These are phyloP conservation scores for Drosophila borborema DNA, from an alignment of 2,888 invertebrate genomes.

Conservation along the genomic window DNA sequence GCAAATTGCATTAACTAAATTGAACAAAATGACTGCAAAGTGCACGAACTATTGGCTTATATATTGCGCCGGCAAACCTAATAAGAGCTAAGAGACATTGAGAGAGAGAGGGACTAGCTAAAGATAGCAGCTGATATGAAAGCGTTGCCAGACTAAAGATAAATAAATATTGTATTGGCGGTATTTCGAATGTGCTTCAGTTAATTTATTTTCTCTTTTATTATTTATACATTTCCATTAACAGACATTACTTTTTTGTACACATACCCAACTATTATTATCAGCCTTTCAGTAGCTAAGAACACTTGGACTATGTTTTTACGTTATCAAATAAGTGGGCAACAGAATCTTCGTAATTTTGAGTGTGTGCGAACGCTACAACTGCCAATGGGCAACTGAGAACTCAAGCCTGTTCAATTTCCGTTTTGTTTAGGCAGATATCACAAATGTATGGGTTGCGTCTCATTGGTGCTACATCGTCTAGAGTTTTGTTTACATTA, in stretches of 20 bases:
- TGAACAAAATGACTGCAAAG: constrained; percentile 49
- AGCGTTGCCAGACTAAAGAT: constrained; percentile 56
- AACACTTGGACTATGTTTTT: background rate
- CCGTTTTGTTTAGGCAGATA: constrained; percentile 70
- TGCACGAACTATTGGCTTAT: constrained; percentile 38
- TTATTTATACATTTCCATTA: constrained; percentile 8
- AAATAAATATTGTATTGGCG: constrained; percentile 36
- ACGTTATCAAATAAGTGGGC: constrained; percentile 49
- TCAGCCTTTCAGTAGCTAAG: constrained; percentile 3
- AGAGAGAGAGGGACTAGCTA: constrained; percentile 1
- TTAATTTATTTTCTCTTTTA: background rate
- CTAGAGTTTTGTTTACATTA: constrained; percentile 50
- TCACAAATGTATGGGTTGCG: constrained; percentile 30
- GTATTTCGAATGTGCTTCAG: constrained; percentile 17
- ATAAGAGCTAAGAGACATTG: background rate
- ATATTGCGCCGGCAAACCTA: constrained; percentile 53
- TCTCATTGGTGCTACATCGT: constrained; percentile 21
- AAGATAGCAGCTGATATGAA: constrained; percentile 53
- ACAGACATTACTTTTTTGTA: constrained; percentile 6
- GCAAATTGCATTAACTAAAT: constrained; percentile 58
- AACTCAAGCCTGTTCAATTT: constrained; percentile 41
- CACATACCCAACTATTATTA: constrained; percentile 46
- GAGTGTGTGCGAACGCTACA: constrained; percentile 53
- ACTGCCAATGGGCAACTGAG: constrained; percentile 59
- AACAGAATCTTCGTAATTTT: constrained; percentile 1